These are phyloP conservation scores for Neolamprologus sp. DNA, from an alignment of 2,113 vertebrate species.

Conservation along the genomic window DNA sequence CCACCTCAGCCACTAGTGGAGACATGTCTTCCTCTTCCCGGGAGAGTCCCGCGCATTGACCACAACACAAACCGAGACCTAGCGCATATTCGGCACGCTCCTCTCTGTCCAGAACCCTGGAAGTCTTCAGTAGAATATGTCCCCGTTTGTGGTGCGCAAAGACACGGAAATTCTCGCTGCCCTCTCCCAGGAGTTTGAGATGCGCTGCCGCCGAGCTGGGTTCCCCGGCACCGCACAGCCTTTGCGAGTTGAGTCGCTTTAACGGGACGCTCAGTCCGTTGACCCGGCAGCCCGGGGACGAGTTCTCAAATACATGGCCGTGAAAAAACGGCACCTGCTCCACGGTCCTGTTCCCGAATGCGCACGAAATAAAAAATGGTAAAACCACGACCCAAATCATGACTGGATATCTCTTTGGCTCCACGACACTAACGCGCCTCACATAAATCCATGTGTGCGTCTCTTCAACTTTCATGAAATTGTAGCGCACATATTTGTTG, in stretches of 20 bases:
- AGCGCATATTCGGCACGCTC: slow-evolving; percentile 71
- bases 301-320: slow-evolving; percentile 82
- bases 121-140: slow-evolving; percentile 75
- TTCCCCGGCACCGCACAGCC: slow-evolving; percentile 59
- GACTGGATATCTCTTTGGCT: slow-evolving; percentile 29
- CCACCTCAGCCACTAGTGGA: slow-evolving; percentile 60
- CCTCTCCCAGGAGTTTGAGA: slow-evolving; percentile 77
- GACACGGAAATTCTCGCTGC: slow-evolving; percentile 73
- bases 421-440: slow-evolving; percentile 20
- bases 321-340: slow-evolving; percentile 74
- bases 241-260: slow-evolving; percentile 69
- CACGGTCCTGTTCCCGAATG: slow-evolving; percentile 56
- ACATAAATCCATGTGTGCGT: slow-evolving; percentile 1
- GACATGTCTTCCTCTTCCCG: slow-evolving; percentile 3
- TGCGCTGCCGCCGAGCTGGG: slow-evolving; percentile 54
- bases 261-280: slow-evolving; percentile 79
- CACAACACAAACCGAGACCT: slow-evolving; percentile 73
- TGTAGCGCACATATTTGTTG: not conserved
- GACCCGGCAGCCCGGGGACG: slow-evolving; percentile 77
- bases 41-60: slow-evolving; percentile 34
- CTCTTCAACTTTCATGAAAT: slow-evolving; percentile 21
- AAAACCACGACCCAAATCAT: slow-evolving; percentile 69
- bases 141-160: slow-evolving; percentile 77
- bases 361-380: slow-evolving; percentile 49
- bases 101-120: slow-evolving; percentile 77